A percentile compares a stretch with the other conserved stretches of the same genome.
Evolutionary conservation across 1,140 invertebrate species (phyloP).

Genomic region (Helicorthomorpha holstii): DNA sequence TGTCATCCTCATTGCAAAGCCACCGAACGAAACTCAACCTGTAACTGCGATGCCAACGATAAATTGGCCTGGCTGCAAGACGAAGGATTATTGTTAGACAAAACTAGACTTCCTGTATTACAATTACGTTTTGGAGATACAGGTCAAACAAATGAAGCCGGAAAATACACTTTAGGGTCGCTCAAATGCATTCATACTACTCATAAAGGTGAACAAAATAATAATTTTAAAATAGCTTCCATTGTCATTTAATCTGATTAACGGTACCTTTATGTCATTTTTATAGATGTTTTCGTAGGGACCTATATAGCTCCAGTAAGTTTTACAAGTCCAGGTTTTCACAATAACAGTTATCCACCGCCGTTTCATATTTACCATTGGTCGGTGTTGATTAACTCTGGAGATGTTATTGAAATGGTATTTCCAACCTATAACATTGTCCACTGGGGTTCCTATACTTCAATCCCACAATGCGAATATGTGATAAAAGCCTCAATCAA

Average conservation of each 20-base stretch:
- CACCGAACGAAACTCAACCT: slow-evolving; percentile 14
- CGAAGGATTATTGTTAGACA: slow-evolving; percentile 15
- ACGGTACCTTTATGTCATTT: neutral
- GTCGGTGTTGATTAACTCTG: slow-evolving; percentile 11
- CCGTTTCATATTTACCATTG: slow-evolving; percentile 15
- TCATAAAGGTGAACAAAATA: slow-evolving; percentile 11
- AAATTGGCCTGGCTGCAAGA: slow-evolving; percentile 16
- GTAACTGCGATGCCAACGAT: slow-evolving; percentile 17
- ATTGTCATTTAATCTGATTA: neutral
- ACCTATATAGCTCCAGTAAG: slow-evolving; percentile 10
- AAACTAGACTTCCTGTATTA: slow-evolving; percentile 14
- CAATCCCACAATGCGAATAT: slow-evolving; percentile 14
- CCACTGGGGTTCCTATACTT: slow-evolving; percentile 15
- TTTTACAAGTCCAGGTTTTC: slow-evolving; percentile 13
- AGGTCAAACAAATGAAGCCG: slow-evolving; percentile 15
- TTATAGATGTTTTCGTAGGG: slow-evolving; percentile 10
- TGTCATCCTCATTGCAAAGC: slow-evolving; percentile 17
- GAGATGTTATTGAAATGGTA: slow-evolving; percentile 14
- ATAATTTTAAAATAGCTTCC: neutral
- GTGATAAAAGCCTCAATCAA: slow-evolving; percentile 10
- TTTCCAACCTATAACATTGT: slow-evolving; percentile 18
- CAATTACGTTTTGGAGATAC: slow-evolving; percentile 17
- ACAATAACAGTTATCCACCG: slow-evolving; percentile 11
- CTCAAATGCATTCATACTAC: slow-evolving; percentile 12
- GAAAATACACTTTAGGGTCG: slow-evolving; percentile 15